Evolutionary conservation across 35 echinoderm and acorn worm species (phyloP), one percentile per base, ranked within the genome.

Genomic region (Apostichopus parvimensis): DNA sequence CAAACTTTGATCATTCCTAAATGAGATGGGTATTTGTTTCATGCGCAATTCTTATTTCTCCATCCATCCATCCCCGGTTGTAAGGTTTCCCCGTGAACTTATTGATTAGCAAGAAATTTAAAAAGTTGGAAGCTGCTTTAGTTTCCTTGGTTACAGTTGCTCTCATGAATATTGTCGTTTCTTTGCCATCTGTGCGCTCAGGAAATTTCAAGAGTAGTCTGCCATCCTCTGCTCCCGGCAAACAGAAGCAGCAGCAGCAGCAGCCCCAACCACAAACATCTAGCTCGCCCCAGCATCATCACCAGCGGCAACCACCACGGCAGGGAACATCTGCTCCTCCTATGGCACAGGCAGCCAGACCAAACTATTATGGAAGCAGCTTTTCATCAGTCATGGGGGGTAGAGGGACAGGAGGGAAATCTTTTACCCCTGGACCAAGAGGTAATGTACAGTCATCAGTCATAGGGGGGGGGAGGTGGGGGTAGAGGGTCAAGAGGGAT

Each of bases 371-470:
- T 90, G 96, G 88, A 1, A 62, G 82, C 24, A 78, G 89, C 4
- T 98, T 93, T 61, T 8, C 73, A 1, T 92, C 94, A 54, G 94
- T 93, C 13, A 95, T 98, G 20, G 95, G 95, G 53, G 80, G 80
- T 25, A 93, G 93, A 57, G 83, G 87, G 8, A 86, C 93, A 64
- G 78, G 94, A 57, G 96, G 94, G 5, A 93, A 87, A 66, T 62
- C 92, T 52, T 92, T 45, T 70, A 55, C 78, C 62, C 77, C 25
- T 56, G 54, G 87, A 71, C 90, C 90, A 12, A 83, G 56, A 23
- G 87, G 93, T 94, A 45, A 45, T 45, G 34, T 45, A 4, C 34
- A 45, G 34, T 45, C 34, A 45, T 45, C 2, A 45, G 34, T 45
- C 34, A 45, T 45, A 0, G 34, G 34, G 34, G 28, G 28, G 28